These are phyloP conservation scores for Pterocles burchelli DNA, from an alignment of 2,113 vertebrate genomes.

Conservation along the genomic window DNA sequence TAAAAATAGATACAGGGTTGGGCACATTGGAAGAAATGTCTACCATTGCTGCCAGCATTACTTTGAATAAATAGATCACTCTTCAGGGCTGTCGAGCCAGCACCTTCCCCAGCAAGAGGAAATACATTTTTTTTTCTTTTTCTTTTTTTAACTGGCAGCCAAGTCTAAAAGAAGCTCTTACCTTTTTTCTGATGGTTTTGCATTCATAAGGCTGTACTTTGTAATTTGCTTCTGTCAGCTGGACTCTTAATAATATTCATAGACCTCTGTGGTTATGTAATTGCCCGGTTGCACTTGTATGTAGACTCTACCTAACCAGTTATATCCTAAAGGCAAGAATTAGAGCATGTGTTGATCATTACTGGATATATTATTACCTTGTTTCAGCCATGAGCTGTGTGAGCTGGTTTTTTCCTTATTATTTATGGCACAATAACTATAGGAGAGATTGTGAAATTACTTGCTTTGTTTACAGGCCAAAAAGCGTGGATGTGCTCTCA, in stretches of 20 bases:
- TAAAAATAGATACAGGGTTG: constrained; percentile 57
- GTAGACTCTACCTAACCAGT: neutral
- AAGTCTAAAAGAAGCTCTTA: neutral
- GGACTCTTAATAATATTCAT: neutral
- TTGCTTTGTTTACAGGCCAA: neutral
- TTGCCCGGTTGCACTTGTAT: neutral
- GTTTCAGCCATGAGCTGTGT: neutral
- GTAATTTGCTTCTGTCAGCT: neutral
- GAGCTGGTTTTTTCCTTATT: accelerated
- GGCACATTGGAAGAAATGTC: constrained; percentile 15
- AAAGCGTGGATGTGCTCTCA: neutral
- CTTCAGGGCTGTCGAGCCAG: constrained; percentile 33
- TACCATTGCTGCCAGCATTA: constrained; percentile 45
- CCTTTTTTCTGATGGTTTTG: neutral
- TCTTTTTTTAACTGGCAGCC: neutral
- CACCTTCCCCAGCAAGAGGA: neutral
- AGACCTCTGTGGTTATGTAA: neutral
- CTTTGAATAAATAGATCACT: constrained; percentile 59
- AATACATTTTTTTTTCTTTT: neutral
- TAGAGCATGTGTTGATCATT: neutral
- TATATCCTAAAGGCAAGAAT: neutral
- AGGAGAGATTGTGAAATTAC: neutral
- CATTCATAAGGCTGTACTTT: neutral
- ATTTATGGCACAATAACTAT: neutral
- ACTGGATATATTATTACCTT: neutral